phyloP scores from a whole-genome alignment of 2,797 vertebrate species.

The Sebastes iracundus region DNA sequence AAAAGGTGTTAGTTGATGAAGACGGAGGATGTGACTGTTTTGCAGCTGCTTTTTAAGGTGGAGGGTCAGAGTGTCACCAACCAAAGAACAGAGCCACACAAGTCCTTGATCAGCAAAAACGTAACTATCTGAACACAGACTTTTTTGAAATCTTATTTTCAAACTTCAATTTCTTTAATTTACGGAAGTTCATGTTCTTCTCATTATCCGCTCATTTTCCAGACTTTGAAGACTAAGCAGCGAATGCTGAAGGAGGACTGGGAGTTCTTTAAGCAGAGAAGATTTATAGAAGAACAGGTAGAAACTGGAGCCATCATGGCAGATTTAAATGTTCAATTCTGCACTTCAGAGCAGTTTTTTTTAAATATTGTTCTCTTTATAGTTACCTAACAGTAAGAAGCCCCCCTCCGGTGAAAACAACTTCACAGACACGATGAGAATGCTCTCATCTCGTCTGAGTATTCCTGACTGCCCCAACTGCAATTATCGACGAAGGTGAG shows the following conservation, averaged over 20 bases:
- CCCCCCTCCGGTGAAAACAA: constrained; percentile 89
- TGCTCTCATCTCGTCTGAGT: constrained; percentile 93
- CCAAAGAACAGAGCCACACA: constrained; percentile 85
- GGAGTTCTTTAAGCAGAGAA: constrained; percentile 95
- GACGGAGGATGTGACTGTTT: neutral
- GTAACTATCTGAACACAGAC: constrained; percentile 54
- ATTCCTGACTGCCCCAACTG: constrained; percentile 98
- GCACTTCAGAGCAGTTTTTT: neutral
- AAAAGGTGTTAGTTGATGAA: neutral
- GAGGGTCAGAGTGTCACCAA: constrained; percentile 82
- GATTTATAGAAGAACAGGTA: constrained; percentile 97
- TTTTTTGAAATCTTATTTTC: neutral
- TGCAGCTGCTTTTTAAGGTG: constrained; percentile 84
- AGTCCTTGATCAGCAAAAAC: constrained; percentile 86
- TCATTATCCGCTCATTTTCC: constrained; percentile 34
- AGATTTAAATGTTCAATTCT: neutral
- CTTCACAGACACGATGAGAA: constrained; percentile 96
- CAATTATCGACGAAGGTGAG: constrained; percentile 94
- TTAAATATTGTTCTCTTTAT: constrained; percentile 16
- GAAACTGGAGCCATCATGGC: neutral
- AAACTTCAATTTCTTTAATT: neutral
- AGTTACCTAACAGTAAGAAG: constrained; percentile 93
- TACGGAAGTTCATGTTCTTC: neutral
- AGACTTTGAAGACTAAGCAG: constrained; percentile 94
- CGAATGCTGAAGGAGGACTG: constrained; percentile 95